These are phyloP conservation scores for Euplexia lucipara DNA, from an alignment of 2,888 invertebrate species.

Conservation along the genomic window DNA sequence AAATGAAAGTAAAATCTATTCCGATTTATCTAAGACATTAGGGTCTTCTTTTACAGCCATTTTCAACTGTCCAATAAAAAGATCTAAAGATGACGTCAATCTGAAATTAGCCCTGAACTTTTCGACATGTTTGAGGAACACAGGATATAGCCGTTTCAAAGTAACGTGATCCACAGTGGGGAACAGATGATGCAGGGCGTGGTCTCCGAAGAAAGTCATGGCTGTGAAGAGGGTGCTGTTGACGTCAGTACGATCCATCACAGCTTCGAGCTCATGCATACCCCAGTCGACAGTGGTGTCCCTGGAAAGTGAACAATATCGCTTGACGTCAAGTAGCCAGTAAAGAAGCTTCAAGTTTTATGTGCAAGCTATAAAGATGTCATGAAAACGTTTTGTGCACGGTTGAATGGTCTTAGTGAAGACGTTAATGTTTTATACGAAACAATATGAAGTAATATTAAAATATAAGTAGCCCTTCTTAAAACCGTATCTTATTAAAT, in stretches of 20 bases:
- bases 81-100: constrained; percentile 77
- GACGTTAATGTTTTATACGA: neutral
- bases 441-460: neutral
- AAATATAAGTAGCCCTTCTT: neutral
- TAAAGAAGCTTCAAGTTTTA: constrained; percentile 26
- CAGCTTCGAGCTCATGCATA: constrained; percentile 94
- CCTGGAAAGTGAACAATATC: constrained; percentile 75
- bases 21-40: constrained; percentile 52
- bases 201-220: constrained; percentile 94
- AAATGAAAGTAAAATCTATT: too few species aligned
- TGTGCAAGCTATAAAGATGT: constrained; percentile 6
- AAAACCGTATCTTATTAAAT: too few species aligned
- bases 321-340: constrained; percentile 1
- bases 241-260: constrained; percentile 93
- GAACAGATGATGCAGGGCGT: constrained; percentile 95
- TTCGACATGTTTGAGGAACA: constrained; percentile 91
- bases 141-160: constrained; percentile 92
- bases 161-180: constrained; percentile 95
- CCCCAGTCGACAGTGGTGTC: constrained; percentile 93
- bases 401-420: neutral
- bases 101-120: constrained; percentile 91
- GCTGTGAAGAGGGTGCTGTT: constrained; percentile 92
- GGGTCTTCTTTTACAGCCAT: constrained; percentile 77
- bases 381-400: constrained; percentile 9
- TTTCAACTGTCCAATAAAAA: constrained; percentile 82